Evolutionary conservation across 2,888 invertebrate species (phyloP).

Genomic region (Dascillus cervinus): DNA sequence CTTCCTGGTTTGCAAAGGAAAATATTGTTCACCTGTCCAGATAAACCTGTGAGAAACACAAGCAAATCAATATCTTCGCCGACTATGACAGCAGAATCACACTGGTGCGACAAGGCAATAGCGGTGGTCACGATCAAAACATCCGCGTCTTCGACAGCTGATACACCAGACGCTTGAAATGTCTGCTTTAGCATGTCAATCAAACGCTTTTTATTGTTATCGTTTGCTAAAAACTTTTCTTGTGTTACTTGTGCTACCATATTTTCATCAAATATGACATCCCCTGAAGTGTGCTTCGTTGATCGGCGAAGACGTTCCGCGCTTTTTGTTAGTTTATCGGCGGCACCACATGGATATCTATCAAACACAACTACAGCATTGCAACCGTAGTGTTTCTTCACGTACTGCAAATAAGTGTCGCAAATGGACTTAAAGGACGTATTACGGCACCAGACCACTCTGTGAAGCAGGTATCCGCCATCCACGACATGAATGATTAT

Average conservation of each 20-base stretch:
- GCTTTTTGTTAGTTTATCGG: slow-evolving; percentile 17
- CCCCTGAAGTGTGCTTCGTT: slow-evolving; percentile 9
- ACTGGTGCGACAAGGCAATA: slow-evolving; percentile 9
- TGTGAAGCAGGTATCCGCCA: slow-evolving; percentile 27
- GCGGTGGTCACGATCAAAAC: no score
- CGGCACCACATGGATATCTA: slow-evolving; percentile 16
- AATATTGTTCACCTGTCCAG: slow-evolving; percentile 4
- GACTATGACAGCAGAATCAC: slow-evolving; percentile 10
- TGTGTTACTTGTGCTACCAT: slow-evolving; percentile 13
- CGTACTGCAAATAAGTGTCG: slow-evolving; percentile 21
- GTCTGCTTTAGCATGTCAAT: slow-evolving; percentile 16
- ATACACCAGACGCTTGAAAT: slow-evolving; percentile 10
- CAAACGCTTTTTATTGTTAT: slow-evolving; percentile 19
- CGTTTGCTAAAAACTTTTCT: slow-evolving; percentile 22
- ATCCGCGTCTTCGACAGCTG: slow-evolving; percentile 19
- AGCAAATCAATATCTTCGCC: slow-evolving; percentile 21
- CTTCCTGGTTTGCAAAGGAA: slow-evolving; percentile 9
- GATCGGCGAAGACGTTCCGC: slow-evolving; percentile 21
- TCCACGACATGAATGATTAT: slow-evolving; percentile 21
- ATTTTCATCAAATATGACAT: slow-evolving; percentile 16
- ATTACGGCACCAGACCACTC: slow-evolving; percentile 23
- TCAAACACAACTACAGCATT: slow-evolving; percentile 21
- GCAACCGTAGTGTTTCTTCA: slow-evolving; percentile 18
- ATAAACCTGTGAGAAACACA: slow-evolving; percentile 18
- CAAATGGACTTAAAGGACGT: slow-evolving; percentile 16